Conservation (phyloP, 2,888 invertebrate species). For the Melipona beecheii region DNA sequence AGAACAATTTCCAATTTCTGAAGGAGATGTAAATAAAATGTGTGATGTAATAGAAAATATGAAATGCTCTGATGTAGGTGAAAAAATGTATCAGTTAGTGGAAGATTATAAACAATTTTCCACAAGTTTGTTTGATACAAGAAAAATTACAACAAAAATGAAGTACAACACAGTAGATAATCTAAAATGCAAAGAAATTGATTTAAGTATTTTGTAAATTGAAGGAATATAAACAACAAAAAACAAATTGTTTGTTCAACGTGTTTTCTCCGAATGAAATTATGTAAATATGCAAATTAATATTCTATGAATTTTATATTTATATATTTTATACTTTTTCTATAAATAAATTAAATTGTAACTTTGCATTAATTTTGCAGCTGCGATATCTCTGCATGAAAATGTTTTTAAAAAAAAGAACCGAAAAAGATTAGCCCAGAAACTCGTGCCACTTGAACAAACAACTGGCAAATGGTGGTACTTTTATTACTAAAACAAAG, state of each 20-base stretch:
- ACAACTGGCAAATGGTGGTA: background rate
- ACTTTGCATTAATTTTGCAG: background rate
- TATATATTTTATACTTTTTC: slow-evolving; percentile 14
- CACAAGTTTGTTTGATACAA: slow-evolving; percentile 11
- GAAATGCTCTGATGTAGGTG: slow-evolving; percentile 30
- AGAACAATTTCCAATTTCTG: slow-evolving; percentile 60
- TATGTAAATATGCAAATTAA: slow-evolving; percentile 30
- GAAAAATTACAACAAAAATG: slow-evolving; percentile 31
- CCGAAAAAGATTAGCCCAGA: background rate
- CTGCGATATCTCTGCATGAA: background rate
- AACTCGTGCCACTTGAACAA: slow-evolving; percentile 18
- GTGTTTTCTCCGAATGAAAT: slow-evolving; percentile 1
- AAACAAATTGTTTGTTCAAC: background rate
- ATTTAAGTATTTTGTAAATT: slow-evolving; percentile 45
- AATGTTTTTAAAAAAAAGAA: background rate
- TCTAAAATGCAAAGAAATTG: slow-evolving; percentile 45
- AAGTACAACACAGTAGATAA: slow-evolving; percentile 57
- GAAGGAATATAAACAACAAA: background rate
- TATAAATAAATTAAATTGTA: slow-evolving; percentile 6
- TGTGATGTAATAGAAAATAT: slow-evolving; percentile 60
- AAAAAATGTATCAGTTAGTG: slow-evolving; percentile 51
- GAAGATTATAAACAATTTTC: slow-evolving; percentile 56
- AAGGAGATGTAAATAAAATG: slow-evolving; percentile 57
- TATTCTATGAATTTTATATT: slow-evolving; percentile 46
- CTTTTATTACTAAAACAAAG: background rate